A percentile compares a stretch with the other conserved stretches of the same genome.
phyloP scores from a whole-genome alignment of 2,888 invertebrate species.

The Sphaerophoria rueppellii region DNA sequence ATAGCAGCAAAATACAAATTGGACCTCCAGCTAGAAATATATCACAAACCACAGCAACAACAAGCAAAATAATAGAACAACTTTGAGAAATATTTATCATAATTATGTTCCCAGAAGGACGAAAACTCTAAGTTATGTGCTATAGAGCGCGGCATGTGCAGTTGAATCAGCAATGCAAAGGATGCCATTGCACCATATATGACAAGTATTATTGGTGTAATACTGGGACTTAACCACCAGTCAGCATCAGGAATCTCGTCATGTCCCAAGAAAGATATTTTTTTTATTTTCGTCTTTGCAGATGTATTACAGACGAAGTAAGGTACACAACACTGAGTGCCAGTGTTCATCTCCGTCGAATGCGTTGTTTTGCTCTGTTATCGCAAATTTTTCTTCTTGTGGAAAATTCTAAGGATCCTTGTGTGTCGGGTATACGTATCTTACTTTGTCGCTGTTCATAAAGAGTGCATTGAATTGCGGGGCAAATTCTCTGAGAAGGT shows the following conservation, averaged over 20 bases:
- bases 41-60: conserved; percentile 46
- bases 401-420: conserved; percentile 51
- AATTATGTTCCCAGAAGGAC: conserved; percentile 66
- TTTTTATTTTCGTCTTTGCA: background rate
- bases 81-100: conserved; percentile 70
- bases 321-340: background rate
- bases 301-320: background rate
- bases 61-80: conserved; percentile 56
- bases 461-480: conserved; percentile 10
- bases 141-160: background rate
- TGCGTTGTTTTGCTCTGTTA: conserved; percentile 13
- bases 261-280: conserved; percentile 51
- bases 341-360: conserved; percentile 16
- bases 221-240: conserved; percentile 15
- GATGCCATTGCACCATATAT: conserved; percentile 60
- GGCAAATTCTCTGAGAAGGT: conserved; percentile 26
- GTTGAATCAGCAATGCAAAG: conserved; percentile 11
- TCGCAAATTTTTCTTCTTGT: conserved; percentile 31
- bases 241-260: conserved; percentile 64
- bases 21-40: conserved; percentile 1
- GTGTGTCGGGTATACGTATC: conserved; percentile 4
- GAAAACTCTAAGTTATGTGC: conserved; percentile 45
- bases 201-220: conserved; percentile 59
- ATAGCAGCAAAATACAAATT: conserved; percentile 44
- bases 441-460: conserved; percentile 16